Evolutionary conservation across 2,888 invertebrate species (phyloP).

Genomic region (Metalampra italica): DNA sequence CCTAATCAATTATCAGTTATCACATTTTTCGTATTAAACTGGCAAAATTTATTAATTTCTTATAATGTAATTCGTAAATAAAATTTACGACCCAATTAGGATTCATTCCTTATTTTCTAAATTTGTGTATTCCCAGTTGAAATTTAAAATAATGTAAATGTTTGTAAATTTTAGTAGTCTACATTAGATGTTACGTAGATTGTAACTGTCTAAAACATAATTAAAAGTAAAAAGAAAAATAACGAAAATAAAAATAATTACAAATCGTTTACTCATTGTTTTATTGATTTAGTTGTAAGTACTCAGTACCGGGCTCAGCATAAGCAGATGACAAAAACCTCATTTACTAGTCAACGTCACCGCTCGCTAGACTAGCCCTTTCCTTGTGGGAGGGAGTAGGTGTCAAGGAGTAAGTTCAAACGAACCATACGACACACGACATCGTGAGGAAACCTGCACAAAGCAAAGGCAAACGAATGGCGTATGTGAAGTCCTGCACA

Average conservation of each 20-base stretch:
- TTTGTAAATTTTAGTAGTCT: constrained; percentile 72
- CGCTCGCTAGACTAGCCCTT: too few relatives aligned
- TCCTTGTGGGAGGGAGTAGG: too few relatives aligned
- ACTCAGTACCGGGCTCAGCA: background rate
- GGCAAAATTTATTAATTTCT: background rate
- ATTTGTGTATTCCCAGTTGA: constrained; percentile 48
- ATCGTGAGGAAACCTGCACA: too few relatives aligned
- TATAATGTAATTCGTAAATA: background rate
- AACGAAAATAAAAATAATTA: constrained; percentile 66
- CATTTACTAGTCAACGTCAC: too few relatives aligned
- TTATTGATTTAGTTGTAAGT: constrained; percentile 2
- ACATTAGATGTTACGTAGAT: constrained; percentile 74
- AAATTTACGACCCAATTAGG: background rate
- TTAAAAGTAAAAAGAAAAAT: constrained; percentile 47
- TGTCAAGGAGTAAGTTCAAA: too few relatives aligned
- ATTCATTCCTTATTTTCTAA: background rate
- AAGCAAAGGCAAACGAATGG: too few relatives aligned
- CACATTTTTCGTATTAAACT: constrained; percentile 1
- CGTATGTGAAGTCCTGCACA: too few relatives aligned
- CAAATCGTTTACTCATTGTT: constrained; percentile 40
- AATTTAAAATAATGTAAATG: constrained; percentile 58
- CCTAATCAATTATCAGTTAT: constrained; percentile 19
- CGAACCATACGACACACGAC: too few relatives aligned
- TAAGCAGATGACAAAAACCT: background rate
- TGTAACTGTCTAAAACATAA: constrained; percentile 64